These are phyloP conservation scores for Lynx canadensis DNA, from an alignment of 2,113 vertebrate species.

Conservation along the genomic window DNA sequence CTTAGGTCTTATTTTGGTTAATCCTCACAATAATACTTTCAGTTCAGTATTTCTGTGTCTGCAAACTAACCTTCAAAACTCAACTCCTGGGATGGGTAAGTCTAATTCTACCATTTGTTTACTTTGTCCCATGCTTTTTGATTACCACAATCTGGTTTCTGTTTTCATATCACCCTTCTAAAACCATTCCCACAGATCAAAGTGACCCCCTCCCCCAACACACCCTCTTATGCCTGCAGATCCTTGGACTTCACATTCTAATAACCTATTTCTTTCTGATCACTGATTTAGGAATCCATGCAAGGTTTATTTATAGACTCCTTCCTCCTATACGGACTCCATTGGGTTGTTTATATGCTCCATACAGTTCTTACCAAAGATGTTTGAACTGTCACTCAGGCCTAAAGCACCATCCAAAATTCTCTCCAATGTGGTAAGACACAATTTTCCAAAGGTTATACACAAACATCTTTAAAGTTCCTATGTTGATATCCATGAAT, in stretches of 20 bases:
- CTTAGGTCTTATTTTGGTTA: not conserved
- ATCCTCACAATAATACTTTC: not conserved
- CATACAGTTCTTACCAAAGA: not conserved
- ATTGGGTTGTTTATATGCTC: not conserved
- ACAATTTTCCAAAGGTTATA: not conserved
- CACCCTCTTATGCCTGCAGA: not conserved
- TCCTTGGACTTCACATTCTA: not conserved
- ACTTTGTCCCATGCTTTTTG: not conserved
- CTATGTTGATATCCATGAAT: not conserved
- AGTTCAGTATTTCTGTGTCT: not conserved
- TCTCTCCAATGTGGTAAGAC: not conserved
- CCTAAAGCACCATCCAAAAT: not conserved
- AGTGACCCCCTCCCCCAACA: not conserved
- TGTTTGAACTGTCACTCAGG: not conserved
- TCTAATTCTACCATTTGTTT: not conserved
- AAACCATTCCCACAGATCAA: not conserved
- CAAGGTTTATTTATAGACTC: not conserved
- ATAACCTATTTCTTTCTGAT: not conserved
- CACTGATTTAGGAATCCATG: not conserved
- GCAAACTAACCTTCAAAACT: not conserved
- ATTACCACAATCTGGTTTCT: not conserved
- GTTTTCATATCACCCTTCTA: not conserved
- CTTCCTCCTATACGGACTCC: not conserved
- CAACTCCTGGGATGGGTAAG: not conserved
- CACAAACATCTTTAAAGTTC: slow-evolving; percentile 11